Evolutionary conservation across 2,888 invertebrate genomes (phyloP), one percentile per base, ranked within the genome.

Genomic region (Tachina fera): DNA sequence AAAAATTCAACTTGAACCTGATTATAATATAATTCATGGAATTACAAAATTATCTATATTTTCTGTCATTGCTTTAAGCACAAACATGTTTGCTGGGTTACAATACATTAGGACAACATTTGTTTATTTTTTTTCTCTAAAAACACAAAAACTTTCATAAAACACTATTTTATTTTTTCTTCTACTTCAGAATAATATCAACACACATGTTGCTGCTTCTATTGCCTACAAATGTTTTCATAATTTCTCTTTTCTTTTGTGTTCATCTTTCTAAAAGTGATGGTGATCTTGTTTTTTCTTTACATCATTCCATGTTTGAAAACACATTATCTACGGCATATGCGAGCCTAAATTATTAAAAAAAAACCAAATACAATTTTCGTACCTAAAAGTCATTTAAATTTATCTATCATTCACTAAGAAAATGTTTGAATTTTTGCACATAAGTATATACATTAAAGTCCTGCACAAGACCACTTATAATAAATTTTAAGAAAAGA

Each of bases 311-410:
- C 77, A 31, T 19, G 22, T 41, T 60, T 39, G 14, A 22, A 76
- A 45, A 13, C 13, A 6, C 56, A 16, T 53, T 78, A 45, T n/a
- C 45, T n/a, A 56, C n/a, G 9, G 63, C 60, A 45, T 9, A 61
- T 49, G 79, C 41, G 53, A 56, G 63, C 22, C 47, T 70, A 70
- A 67, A 60, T 16, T 9, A 65, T 45, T 45, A 6, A 56, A 16
- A 51, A 41, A 6, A 56, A 16, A 51, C 19, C 56, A 76, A 56
- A 65, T 43, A 11, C 39, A 14, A 19, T 67, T 41, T 56, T 13
- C n/a, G 16, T 70, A 78, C 53, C 22, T 78, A 16, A 78, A 78
- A 61, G 41, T 51, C n/a, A 68, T 68, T 78, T 70, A 60, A 58
- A 68, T 58, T 47, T 19, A 31, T 31, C 4, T 31, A 31, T 31